Evolutionary conservation across 2,113 vertebrate species (phyloP), one percentile per base, ranked within the genome.

Genomic region (Catharus fuscescens): DNA sequence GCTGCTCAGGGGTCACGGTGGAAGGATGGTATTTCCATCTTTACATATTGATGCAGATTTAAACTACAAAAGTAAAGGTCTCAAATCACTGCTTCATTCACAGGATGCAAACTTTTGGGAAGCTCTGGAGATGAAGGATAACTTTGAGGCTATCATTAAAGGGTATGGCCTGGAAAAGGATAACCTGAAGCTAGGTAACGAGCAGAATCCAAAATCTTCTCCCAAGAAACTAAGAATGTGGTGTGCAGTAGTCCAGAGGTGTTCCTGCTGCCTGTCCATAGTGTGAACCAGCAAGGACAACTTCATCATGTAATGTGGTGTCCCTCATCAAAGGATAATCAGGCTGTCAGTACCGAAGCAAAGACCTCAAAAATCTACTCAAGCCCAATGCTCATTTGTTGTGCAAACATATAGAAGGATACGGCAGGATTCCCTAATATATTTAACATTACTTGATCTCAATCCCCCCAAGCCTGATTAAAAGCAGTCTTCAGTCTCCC

Each of bases 331-430:
- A n/a, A 47, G 23, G 19, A 10, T 14, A 50, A 76, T 40, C 25
- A 44, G 4, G 11, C n/a, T 38, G 7, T 20, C 19, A 62, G 6
- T 52, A 31, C 4, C 45, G 76, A 38, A 21, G 11, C 2, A 67
- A 67, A 67, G 32, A 52, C 21, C 19, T 88, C 67, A 67, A 67
- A 80, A 50, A 47, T 38, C 67, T 60, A 19, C 18, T 53, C 31
- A 65, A 61, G 8, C 2, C 2, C 21, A 44, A 7, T 1, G 1
- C 9, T 53, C 48, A 47, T 59, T 67, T 8, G 5, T 5, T 26
- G 9, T 48, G 26, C 29, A 69, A 72, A 10, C 4, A 50, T 80
- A 36, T 44, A 20, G 23, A 56, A 17, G 56, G 34, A 53, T 25
- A 85, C 3, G 0, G 2, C 9, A 83, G 16, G 14, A 38, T 44